Base-by-base conservation (phyloP, 2,113 vertebrate genomes). In the Pagrus major region DNA sequence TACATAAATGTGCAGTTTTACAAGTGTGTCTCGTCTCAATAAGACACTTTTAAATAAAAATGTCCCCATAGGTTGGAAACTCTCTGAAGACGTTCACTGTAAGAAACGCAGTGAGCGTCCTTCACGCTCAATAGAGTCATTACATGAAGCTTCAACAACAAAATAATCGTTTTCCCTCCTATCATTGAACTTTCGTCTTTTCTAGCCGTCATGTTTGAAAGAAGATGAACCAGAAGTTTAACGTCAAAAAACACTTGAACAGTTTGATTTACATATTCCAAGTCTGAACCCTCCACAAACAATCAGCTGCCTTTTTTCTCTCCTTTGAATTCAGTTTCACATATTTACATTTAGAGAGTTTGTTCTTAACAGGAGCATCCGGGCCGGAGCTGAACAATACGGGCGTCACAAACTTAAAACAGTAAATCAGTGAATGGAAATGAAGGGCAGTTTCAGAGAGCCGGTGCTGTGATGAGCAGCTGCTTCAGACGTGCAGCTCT, bases 391-490 rank as follows among this genome's bases (percentile, higher is more conserved):
- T 2, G 64, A 33, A 23, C 3, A 67, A 67, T 16, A 16, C 2
- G 18, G 1, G 35, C 25, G 1, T 65, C 61, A 31, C 6, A 65
- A 44, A 29, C 61, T 29, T 64, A 20, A 46, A 65, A n/a, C 67
- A 2, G 39, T 41, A 54, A 69, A 41, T 69, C 41, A 46, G 18
- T 10, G n/a, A n/a, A n/a, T 2, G 16, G 41, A 64, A 46, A 29
- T 29, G 5, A 46, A 20, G 20, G 16, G 3, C 44, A 35, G 44
- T 0, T 42, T 8, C 0, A 14, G 44, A 49, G 64, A 35, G 64
- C 29, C 46, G 14, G 42, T 42, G 25, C 64, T 27, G 49, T 41
- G 66, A 54, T 69, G 49, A 69, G 35, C 66, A 69, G 49, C 33
- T 69, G 66, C 66, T 69, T 41, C 49, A 11, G 9, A 39, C 58